These are phyloP conservation scores for Prunella strophiata DNA, from an alignment of 2,797 vertebrate genomes.

Conservation along the genomic window DNA sequence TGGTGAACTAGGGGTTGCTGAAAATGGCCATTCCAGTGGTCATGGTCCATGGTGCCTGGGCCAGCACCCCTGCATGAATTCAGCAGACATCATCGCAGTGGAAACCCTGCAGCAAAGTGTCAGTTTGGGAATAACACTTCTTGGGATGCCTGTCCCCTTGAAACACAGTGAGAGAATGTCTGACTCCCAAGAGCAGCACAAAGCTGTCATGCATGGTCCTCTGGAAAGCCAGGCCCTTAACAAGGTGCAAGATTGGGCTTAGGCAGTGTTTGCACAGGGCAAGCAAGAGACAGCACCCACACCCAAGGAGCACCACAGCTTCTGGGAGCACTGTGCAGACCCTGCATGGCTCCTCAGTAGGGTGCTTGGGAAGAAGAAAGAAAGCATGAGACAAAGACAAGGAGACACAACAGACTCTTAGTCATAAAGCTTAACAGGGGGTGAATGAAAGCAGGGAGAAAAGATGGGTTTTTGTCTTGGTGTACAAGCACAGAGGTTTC, in stretches of 20 bases:
- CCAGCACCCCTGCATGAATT: not conserved
- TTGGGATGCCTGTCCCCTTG: not conserved
- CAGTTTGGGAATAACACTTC: not conserved
- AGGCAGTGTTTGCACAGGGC: not conserved
- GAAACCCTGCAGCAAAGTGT: not conserved
- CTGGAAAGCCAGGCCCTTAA: not conserved
- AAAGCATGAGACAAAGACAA: not conserved
- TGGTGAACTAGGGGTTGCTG: not conserved
- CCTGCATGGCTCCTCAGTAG: fast-evolving
- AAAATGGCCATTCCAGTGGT: not conserved
- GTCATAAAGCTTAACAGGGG: not conserved
- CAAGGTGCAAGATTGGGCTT: not conserved
- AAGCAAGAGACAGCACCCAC: not conserved
- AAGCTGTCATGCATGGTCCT: not conserved
- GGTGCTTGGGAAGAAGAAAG: not conserved
- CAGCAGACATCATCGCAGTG: not conserved
- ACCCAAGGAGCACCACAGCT: not conserved
- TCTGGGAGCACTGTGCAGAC: not conserved
- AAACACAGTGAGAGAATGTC: fast-evolving
- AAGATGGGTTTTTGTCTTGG: not conserved
- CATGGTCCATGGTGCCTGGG: not conserved
- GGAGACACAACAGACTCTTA: not conserved
- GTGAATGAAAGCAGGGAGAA: not conserved
- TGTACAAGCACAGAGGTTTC: not conserved
- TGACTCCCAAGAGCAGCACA: not conserved